Evolutionary conservation across 2,797 vertebrate genomes (phyloP).

Genomic region (Oceanodroma leucorhoa): DNA sequence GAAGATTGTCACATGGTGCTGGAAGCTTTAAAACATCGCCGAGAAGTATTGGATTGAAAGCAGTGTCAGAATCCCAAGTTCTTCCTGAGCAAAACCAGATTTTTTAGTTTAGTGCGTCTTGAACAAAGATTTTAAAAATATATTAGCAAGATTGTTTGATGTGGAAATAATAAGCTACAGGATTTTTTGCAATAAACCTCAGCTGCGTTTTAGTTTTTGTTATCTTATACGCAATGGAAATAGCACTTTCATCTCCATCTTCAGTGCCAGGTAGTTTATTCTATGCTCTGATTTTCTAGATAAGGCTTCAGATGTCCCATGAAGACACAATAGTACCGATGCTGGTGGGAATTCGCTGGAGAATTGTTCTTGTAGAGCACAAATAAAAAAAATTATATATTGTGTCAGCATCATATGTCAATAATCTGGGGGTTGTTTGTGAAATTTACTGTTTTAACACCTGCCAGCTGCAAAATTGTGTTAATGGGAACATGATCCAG

Average conservation of each 20-base stretch:
- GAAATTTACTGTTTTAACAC: conserved; percentile 84
- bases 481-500: conserved; percentile 91
- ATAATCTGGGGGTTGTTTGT: conserved; percentile 77
- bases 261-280: background rate
- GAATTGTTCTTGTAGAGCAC: background rate
- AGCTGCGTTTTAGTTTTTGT: background rate
- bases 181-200: background rate
- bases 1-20: background rate
- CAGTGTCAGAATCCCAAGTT: background rate
- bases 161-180: background rate
- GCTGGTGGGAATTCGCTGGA: background rate
- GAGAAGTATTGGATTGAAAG: background rate
- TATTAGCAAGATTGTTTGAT: background rate
- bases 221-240: background rate
- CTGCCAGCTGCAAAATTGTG: conserved; percentile 86
- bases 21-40: background rate
- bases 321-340: background rate
- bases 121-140: background rate
- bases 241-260: background rate
- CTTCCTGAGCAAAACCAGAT: background rate
- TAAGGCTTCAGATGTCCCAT: background rate
- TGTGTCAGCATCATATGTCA: conserved; percentile 75
- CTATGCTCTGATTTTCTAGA: background rate
- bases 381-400: background rate
- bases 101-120: background rate